Evolutionary conservation across 2,888 invertebrate genomes (phyloP).

Genomic region (Gibbula magus): DNA sequence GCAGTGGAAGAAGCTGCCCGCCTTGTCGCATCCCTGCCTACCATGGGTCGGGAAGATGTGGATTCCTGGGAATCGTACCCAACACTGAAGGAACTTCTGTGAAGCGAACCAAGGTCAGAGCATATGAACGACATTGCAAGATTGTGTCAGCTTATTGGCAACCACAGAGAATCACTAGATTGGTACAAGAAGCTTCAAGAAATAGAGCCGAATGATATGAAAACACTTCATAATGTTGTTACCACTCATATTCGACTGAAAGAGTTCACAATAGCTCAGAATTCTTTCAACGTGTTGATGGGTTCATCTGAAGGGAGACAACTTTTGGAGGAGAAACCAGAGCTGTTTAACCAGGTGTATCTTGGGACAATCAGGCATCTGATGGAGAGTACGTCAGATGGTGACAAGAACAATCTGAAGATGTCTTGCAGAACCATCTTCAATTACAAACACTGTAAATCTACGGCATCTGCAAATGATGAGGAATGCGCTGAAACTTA

Average conservation of each 20-base stretch:
- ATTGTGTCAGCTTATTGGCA: not conserved
- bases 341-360: not conserved
- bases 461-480: not conserved
- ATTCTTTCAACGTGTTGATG: not conserved
- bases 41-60: not conserved
- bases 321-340: not conserved
- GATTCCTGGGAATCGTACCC: not conserved
- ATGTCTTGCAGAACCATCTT: not conserved
- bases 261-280: not conserved
- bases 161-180: not conserved
- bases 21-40: not conserved
- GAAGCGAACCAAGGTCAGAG: not conserved
- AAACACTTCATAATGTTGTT: not conserved
- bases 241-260: not conserved
- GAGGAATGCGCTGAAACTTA: not conserved
- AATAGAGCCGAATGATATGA: not conserved
- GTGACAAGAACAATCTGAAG: not conserved
- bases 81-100: not conserved
- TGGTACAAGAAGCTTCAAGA: not conserved
- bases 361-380: conserved; percentile 1
- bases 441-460: not conserved
- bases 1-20: not conserved
- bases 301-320: not conserved
- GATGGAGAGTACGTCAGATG: not conserved
- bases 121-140: not conserved